Base-by-base conservation (phyloP, 2,797 vertebrate species). In the Neosilurus hyrtlii region DNA sequence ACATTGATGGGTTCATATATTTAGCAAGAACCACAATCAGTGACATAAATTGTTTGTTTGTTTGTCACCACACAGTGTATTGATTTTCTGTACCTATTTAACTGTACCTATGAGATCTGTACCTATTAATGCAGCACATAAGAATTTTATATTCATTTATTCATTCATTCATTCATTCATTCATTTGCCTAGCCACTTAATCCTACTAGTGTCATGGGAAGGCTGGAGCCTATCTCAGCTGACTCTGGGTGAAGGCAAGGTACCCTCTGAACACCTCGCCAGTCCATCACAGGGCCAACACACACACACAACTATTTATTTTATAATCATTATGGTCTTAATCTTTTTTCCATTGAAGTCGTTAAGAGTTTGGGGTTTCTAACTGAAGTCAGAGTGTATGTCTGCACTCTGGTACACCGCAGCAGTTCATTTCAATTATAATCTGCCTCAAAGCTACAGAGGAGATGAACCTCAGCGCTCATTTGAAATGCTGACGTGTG, bases 391-490 rank as follows among this genome's bases (percentile, higher is more conserved):
- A 30, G 73, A 59, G 54, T 82, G 66, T 56, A 35, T 16, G 67
- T 62, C 35, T 71, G 67, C 35, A 70, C 37, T 52, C 49, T 54
- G 76, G 70, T 57, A 51, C 66, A 59, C 73, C 61, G 73, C 63
- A 90, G 91, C 91, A 93, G 92, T 93, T 92, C 91, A 92, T 93
- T 90, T 93, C 74, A 93, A 93, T 94, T 93, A 93, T 88, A 91
- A 92, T 89, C 85, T 24, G 87, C 92, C 93, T 94, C 92, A 95
- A 93, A 94, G 92, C 59, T 82, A 54, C 49, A 78, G 56, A 75
- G 63, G 49, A 76, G 62, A 74, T 74, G 71, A 72, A 80, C 70
- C 24, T n/a, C 22, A 75, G 52, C n/a, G 83, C 70, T 51, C 35
- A 59, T 52, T 75, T 66, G 68, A 84, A 57, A 62, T 43, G 71